Percentiles rank a stretch among this genome's conserved stretches.
Evolutionary conservation across 1,140 invertebrate species (phyloP).

Genomic region (Penaeus vannamei): DNA sequence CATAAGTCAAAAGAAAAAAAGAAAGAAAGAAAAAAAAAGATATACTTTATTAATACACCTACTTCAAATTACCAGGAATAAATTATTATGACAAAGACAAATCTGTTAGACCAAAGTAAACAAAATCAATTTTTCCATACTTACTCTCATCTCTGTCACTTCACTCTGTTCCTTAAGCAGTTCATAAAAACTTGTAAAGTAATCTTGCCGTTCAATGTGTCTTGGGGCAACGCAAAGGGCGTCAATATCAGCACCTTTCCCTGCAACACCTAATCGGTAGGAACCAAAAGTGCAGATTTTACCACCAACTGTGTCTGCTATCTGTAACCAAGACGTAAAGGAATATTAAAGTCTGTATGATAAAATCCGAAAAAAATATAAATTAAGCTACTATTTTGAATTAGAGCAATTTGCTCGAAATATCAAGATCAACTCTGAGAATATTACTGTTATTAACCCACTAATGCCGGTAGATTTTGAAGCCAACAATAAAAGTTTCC

Average conservation of each 20-base stretch:
- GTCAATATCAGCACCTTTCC: slow-evolving; percentile 98
- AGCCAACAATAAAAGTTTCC: too few species aligned
- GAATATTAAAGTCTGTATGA: too few species aligned
- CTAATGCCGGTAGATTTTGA: too few species aligned
- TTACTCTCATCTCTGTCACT: slow-evolving; percentile 86
- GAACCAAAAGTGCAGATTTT: slow-evolving; percentile 99
- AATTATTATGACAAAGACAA: background rate
- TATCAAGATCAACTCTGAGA: too few species aligned
- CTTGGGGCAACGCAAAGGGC: slow-evolving; percentile 97
- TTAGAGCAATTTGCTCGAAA: background rate
- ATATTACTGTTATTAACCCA: too few species aligned
- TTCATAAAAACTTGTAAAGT: slow-evolving; percentile 95
- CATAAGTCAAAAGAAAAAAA: too few species aligned
- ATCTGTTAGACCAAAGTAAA: too few species aligned
- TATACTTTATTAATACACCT: too few species aligned
- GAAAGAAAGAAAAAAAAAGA: too few species aligned
- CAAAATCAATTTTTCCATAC: slow-evolving; percentile 65
- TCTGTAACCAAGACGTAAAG: slow-evolving; percentile 25
- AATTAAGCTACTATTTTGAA: too few species aligned
- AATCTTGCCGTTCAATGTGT: slow-evolving; percentile 94
- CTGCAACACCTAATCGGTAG: slow-evolving; percentile 92
- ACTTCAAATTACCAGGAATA: background rate
- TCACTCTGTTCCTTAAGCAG: slow-evolving; percentile 89
- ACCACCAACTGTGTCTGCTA: slow-evolving; percentile 82
- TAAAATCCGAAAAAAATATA: too few species aligned